Base-by-base conservation (phyloP, 2,113 vertebrate genomes). In the Protomyctophum bolini region DNA sequence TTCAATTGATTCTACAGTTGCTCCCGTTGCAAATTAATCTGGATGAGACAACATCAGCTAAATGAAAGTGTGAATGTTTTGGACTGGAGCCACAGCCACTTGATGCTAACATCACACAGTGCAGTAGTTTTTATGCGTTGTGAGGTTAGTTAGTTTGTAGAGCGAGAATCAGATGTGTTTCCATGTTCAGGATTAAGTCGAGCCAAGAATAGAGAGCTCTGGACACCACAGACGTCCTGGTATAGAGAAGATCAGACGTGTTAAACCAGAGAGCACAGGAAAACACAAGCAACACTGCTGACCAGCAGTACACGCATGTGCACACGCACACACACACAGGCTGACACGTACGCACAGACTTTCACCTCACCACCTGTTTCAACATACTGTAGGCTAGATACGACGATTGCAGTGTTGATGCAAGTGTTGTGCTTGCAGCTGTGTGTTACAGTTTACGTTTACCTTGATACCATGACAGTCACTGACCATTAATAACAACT, bases 101-200 rank as follows among this genome's bases (percentile, higher is more conserved):
- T 21, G 21, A 21, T 49, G 62, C 41, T 46, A 63, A 21, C 8
- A 28, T 10, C 6, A 63, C 41, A 11, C 1, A 66, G 11, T 12
- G 14, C 0, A 29, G 47, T 41, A 41, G 47, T 33, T 9, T 49
- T 21, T 12, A 8, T 57, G 9, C 10, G 45, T 63, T 81, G 33
- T 8, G 10, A 57, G 45, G 50, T 60, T 9, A 46, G 48, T 15
- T 33, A 28, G 62, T 56, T 46, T 68, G 11, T 6, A 59, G 69
- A 75, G 69, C 70, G 70, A 74, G 73, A 66, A 49, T 47, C 6
- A 45, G 10, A 41, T 63, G 28, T 62, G 61, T 79, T 78, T 76
- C 50, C 70, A 70, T 74, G 76, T 69, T 46, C 57, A 51, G 72
- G 86, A 86, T 88, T 87, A 83, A 33, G 87, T 76, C 7, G 58